phyloP scores from a whole-genome alignment of 2,113 vertebrate species.

The Sphaerodactylus townsendi region DNA sequence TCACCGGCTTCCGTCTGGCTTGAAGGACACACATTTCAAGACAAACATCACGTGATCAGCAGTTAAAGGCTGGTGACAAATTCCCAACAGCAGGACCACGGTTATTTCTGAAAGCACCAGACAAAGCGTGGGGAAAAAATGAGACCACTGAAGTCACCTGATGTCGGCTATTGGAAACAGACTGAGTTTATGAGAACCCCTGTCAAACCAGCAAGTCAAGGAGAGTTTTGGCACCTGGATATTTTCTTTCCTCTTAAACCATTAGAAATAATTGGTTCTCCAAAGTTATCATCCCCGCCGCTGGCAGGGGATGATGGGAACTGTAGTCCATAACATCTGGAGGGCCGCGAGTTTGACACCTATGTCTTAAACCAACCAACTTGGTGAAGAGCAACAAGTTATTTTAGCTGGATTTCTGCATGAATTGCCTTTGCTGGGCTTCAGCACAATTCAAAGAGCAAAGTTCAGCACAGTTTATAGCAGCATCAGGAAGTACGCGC shows the following conservation, averaged over 20 bases:
- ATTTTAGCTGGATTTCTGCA: background rate
- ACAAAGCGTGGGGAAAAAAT: background rate
- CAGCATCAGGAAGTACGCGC: constrained; percentile 38
- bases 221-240: background rate
- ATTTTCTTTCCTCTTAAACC: background rate
- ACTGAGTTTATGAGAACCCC: background rate
- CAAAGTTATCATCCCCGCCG: too few species aligned
- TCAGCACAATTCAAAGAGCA: constrained; percentile 37
- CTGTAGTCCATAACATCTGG: too few species aligned
- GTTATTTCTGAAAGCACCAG: background rate
- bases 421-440: background rate
- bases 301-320: too few species aligned
- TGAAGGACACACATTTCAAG: background rate
- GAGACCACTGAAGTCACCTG: background rate
- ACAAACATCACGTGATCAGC: background rate
- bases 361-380: too few species aligned
- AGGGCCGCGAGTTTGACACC: too few species aligned
- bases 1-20: background rate
- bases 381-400: background rate
- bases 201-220: background rate
- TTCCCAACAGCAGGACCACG: background rate
- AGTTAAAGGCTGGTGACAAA: background rate
- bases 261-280: too few species aligned
- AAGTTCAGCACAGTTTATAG: constrained; percentile 46
- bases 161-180: background rate